Base-by-base conservation (phyloP, 1,140 invertebrate species). In the Acromyrmex heyeri region DNA sequence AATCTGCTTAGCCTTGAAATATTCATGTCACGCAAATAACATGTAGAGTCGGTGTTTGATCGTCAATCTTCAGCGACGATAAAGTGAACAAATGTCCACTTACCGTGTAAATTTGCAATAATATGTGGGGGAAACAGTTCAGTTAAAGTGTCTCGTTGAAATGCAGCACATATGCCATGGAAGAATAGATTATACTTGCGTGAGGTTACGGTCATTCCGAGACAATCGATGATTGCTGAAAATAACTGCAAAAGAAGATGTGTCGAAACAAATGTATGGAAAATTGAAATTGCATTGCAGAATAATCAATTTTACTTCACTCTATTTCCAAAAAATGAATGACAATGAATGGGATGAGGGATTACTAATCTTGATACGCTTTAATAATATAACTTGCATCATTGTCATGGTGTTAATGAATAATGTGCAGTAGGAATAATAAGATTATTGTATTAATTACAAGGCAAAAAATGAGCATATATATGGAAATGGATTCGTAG, bases 331-430 rank as follows among this genome's bases (percentile, higher is more conserved):
- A 73, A 83, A 73, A 83, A 14, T 24, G 30, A 21, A 21, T n/a
- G 12, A 16, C 48, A 10, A 72, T n/a, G 48, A 67, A 48, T 76
- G 24, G 62, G 38, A 87, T n/a, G 81, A 69, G 0, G 3, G 38
- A 85, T 64, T 48, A 61, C 24, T 90, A 87, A 87, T 87, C 90
- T 91, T 91, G 88, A 90, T 90, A 92, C 86, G 89, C 86, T 93
- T 91, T 89, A 76, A 69, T 86, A 87, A 89, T 86, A 86, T 86
- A 86, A 86, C 85, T 87, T 91, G 86, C 91, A 91, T 88, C 87
- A 91, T 87, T 86, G 86, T 88, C 86, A 69, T 30, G 21, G 12
- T 72, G 21, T 85, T 61, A 24, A 44, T 16, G 34, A 73, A 85
- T 55, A 70, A 24, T 24, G 10, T 55, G 59, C 18, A 8, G 21